Conservation (phyloP, 2,797 vertebrate species). For the Sebastes iracundus region DNA sequence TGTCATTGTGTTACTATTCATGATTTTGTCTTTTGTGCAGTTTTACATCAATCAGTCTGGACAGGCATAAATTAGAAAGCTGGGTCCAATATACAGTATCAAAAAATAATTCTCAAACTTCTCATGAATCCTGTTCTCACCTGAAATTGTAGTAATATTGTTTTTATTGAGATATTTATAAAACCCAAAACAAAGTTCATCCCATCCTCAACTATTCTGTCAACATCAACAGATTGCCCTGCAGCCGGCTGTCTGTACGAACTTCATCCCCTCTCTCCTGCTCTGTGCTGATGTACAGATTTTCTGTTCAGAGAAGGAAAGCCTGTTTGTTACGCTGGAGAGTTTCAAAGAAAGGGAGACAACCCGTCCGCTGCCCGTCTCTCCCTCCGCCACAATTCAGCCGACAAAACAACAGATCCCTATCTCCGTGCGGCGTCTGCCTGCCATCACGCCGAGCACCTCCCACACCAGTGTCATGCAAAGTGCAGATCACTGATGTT, state of each 20-base stretch:
- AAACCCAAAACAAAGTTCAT: constrained; percentile 40
- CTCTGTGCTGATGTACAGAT: constrained; percentile 83
- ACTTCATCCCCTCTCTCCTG: constrained; percentile 73
- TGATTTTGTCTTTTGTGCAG: background rate
- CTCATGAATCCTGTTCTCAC: background rate
- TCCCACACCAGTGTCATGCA: constrained; percentile 33
- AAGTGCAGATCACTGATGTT: constrained; percentile 22
- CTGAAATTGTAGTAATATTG: background rate
- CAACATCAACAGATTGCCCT: constrained; percentile 61
- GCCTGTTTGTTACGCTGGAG: constrained; percentile 86
- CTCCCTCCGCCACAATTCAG: constrained; percentile 65
- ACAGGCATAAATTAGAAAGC: background rate
- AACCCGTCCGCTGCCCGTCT: constrained; percentile 51
- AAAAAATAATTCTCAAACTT: background rate
- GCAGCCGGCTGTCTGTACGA: constrained; percentile 45
- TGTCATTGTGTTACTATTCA: background rate
- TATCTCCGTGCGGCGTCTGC: constrained; percentile 67
- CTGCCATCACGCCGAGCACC: constrained; percentile 25
- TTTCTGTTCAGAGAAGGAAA: constrained; percentile 85
- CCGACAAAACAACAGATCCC: constrained; percentile 78
- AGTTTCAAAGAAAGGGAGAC: constrained; percentile 83
- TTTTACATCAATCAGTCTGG: background rate
- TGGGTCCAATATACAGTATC: background rate
- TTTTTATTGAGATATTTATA: background rate
- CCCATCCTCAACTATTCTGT: constrained; percentile 58